phyloP scores from a whole-genome alignment of 2,797 vertebrate species.

The Cyclopterus lumpus region DNA sequence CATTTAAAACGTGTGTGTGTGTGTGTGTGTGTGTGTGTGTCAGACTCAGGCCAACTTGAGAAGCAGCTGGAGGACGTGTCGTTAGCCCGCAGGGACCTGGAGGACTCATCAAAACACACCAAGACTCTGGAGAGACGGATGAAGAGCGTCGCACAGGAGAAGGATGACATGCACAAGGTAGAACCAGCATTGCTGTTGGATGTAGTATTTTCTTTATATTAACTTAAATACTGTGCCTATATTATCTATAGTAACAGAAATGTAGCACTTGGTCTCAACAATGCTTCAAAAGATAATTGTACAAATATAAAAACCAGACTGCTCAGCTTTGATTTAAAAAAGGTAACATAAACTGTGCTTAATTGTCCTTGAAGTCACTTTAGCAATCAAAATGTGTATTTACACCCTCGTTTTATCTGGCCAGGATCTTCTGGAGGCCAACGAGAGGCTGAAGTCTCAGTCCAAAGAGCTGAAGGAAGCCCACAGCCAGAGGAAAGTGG shows the following conservation, averaged over 20 bases:
- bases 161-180: constrained; percentile 95
- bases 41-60: constrained; percentile 90
- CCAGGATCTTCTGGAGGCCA: constrained; percentile 73
- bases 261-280: no score
- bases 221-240: neutral
- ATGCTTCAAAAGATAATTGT: no score
- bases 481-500: constrained; percentile 96
- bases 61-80: constrained; percentile 92
- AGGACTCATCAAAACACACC: constrained; percentile 92
- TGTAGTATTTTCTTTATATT: neutral
- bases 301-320: neutral
- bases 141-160: constrained; percentile 89
- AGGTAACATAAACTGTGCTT: neutral
- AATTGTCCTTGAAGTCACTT: neutral
- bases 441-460: constrained; percentile 86
- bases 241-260: neutral
- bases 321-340: neutral
- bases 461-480: constrained; percentile 98
- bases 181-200: neutral
- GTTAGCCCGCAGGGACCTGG: constrained; percentile 86
- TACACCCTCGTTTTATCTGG: neutral
- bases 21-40: constrained; percentile 38
- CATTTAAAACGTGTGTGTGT: constrained; percentile 6
- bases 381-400: neutral
- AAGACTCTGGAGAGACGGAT: constrained; percentile 94